These are phyloP conservation scores for Drosophila mercatorum DNA, from an alignment of 2,888 invertebrate species.

Conservation along the genomic window DNA sequence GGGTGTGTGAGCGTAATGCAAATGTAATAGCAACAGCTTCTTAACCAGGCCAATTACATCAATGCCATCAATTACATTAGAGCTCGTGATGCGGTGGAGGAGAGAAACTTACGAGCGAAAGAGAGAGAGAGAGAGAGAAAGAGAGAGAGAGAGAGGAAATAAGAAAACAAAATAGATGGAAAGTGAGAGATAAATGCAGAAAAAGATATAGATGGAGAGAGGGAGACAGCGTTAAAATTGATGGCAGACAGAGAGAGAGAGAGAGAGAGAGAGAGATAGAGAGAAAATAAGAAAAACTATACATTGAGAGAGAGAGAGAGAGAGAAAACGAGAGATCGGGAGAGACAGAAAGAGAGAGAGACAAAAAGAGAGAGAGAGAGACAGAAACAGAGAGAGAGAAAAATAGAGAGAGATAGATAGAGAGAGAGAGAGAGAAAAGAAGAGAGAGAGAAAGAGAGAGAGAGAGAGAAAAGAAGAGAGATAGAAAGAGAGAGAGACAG, in stretches of 20 bases:
- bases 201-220: no score
- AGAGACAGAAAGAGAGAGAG: background rate
- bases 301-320: background rate
- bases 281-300: background rate
- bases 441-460: no score
- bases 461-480: no score
- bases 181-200: no score
- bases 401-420: background rate
- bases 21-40: slow-evolving; percentile 29
- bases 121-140: no score
- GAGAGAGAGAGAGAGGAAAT: no score
- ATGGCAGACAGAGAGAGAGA: no score
- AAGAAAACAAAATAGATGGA: no score
- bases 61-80: slow-evolving; percentile 24
- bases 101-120: no score
- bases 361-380: background rate
- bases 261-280: no score
- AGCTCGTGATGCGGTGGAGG: slow-evolving; percentile 3
- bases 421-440: no score
- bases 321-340: background rate
- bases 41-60: slow-evolving; percentile 46
- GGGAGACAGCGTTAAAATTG: no score
- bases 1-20: slow-evolving; percentile 27
- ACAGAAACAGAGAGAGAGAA: background rate
- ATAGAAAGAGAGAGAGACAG: background rate